Base-by-base conservation (phyloP, 2,113 vertebrate species). In the Perccottus glenii region DNA sequence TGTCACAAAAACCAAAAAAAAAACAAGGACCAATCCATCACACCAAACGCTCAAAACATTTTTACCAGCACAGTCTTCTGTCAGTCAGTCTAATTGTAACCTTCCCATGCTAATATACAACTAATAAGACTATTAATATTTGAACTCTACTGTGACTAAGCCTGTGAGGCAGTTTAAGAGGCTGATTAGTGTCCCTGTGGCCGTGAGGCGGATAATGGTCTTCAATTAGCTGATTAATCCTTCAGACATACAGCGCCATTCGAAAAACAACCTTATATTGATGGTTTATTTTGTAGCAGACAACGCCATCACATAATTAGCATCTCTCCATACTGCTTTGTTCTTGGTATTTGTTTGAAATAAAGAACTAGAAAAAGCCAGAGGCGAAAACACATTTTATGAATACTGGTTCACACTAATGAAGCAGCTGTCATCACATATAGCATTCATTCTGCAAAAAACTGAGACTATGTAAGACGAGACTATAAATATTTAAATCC, bases 1-100 rank as follows among this genome's bases (percentile, higher is more conserved):
- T 32, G 19, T 43, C 5, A 64, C 64, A 60, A 19, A 73, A 49
- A 12, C 40, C 50, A 38, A 11, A 64, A 61, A 60, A 19, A 73
- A 49, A 12, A 44, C 50, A 38, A 11, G 0, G 8, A 63, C 43
- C 15, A 4, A 81, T 87, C 44, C 5, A 64, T 87, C 68, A 79
- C 7, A 35, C 0, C 35, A 35, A 60, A 55, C 15, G 56, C 1
- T 59, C 3, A 1, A 14, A n/a, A 45, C 9, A 32, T 42, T 61
- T 40, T 4, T 11, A 59, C 8, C 60, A 65, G 60, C 53, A 32
- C 9, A 35, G 32, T 43, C 15, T 47, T 60, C 15, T 57, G 32
- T 63, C 33, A 40, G 11, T 58, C 32, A 4, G 14, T 15, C n/a
- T 38, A 3, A 15, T 9, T 60, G n/a, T 38, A 35, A 36, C 8